Percentiles rank a stretch among this genome's conserved stretches.
Evolutionary conservation across 2,797 vertebrate species (phyloP).

Genomic region (Gymnothorax javanicus): DNA sequence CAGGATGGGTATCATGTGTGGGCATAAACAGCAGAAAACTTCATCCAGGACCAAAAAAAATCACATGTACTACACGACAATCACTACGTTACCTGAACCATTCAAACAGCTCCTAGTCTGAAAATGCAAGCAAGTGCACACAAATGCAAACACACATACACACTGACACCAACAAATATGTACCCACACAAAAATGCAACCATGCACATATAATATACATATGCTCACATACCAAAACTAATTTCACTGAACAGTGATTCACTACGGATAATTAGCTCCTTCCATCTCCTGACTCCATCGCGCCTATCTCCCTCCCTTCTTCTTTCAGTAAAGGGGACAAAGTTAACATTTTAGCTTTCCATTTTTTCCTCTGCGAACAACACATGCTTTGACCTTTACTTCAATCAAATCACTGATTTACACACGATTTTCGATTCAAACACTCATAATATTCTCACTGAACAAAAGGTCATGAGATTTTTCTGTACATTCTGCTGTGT

Average conservation of each 20-base stretch:
- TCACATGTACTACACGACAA: conserved; percentile 23
- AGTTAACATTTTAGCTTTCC: conserved; percentile 21
- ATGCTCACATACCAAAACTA: neutral
- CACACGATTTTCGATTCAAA: conserved; percentile 68
- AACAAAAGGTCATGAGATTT: conserved; percentile 79
- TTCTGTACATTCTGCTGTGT: conserved; percentile 34
- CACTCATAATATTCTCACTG: conserved; percentile 75
- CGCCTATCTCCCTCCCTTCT: conserved; percentile 5
- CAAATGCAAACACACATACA: neutral
- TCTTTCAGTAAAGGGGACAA: neutral
- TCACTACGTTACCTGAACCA: conserved; percentile 5
- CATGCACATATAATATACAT: neutral
- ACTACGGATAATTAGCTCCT: conserved; percentile 42
- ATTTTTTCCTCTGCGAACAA: neutral
- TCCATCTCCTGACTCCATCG: neutral
- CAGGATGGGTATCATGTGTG: conserved; percentile 30
- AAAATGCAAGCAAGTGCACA: neutral
- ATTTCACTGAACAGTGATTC: conserved; percentile 3
- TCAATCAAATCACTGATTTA: conserved; percentile 62
- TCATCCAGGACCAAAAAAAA: conserved; percentile 15
- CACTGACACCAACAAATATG: neutral
- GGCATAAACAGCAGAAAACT: conserved; percentile 23
- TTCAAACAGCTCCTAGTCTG: neutral
- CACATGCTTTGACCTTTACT: conserved; percentile 80
- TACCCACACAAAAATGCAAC: neutral